Conservation (phyloP, 2,113 vertebrate species). For the Calypte anna region DNA sequence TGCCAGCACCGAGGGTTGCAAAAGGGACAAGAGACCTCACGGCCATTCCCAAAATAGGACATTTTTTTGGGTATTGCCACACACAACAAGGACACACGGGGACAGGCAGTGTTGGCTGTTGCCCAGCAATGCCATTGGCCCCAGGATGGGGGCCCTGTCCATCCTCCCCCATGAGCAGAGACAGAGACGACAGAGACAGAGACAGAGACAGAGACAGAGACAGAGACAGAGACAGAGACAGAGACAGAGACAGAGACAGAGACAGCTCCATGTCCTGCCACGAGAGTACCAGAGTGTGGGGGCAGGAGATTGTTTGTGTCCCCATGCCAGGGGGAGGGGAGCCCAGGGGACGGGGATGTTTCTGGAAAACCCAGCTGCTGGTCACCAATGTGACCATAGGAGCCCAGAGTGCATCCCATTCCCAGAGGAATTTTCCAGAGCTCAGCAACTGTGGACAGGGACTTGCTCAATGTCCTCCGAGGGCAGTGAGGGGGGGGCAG, state of each 20-base stretch:
- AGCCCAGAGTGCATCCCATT: background rate
- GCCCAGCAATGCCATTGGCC: background rate
- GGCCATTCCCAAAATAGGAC: background rate
- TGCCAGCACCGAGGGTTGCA: background rate
- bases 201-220: too few species aligned
- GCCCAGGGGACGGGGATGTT: background rate
- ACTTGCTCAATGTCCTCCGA: background rate
- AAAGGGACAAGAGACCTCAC: background rate
- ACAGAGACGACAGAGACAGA: too few species aligned
- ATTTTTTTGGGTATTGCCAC: background rate
- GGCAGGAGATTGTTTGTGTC: too few species aligned
- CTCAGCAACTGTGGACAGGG: background rate
- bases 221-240: too few species aligned
- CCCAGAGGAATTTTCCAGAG: background rate
- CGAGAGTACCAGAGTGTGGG: too few species aligned
- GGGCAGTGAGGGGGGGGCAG: background rate
- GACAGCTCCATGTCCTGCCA: fast-evolving
- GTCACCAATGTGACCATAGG: background rate
- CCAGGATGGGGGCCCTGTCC: background rate
- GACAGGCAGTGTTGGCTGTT: background rate
- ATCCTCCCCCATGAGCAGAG: too few species aligned
- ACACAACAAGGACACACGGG: background rate
- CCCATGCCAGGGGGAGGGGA: background rate
- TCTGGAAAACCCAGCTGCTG: background rate
- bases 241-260: too few species aligned